Percentiles rank a stretch among this genome's conserved stretches.
Conservation (phyloP, 2,888 invertebrate genomes). For the Drepana falcataria region DNA sequence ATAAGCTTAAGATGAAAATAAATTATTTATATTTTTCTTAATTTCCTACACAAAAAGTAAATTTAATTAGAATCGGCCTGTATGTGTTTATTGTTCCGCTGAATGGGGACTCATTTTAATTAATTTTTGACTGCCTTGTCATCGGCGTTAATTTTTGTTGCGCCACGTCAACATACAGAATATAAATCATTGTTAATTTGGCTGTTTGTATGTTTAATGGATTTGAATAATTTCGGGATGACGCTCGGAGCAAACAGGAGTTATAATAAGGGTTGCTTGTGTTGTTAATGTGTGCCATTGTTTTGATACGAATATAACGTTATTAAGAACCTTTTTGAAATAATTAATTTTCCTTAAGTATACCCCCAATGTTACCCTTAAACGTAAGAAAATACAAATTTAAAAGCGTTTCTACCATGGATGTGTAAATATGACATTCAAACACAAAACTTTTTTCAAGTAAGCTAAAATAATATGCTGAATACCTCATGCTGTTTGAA, state of each 20-base stretch:
- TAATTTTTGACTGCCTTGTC: conserved; percentile 14
- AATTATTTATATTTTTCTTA: not conserved
- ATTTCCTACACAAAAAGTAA: conserved; percentile 10
- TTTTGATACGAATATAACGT: not conserved
- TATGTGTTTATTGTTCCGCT: not conserved
- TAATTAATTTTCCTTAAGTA: too few species aligned
- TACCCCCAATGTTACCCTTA: too few species aligned
- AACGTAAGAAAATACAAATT: too few species aligned
- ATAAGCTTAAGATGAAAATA: too few species aligned
- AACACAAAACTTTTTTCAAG: too few species aligned
- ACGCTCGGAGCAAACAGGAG: not conserved
- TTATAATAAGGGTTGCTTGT: not conserved
- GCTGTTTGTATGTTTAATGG: not conserved
- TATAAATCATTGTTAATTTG: not conserved
- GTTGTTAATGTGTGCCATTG: not conserved
- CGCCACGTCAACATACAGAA: not conserved
- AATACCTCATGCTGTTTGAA: too few species aligned
- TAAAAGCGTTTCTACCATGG: too few species aligned
- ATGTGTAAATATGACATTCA: too few species aligned
- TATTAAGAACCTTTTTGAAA: too few species aligned
- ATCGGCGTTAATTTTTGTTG: conserved; percentile 1
- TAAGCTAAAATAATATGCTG: too few species aligned
- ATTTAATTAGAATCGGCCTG: conserved; percentile 12
- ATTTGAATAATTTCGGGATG: not conserved
- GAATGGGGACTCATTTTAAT: conserved; percentile 12